phyloP scores from a whole-genome alignment of 23 tunicate genomes.

The Corella eumyota region DNA sequence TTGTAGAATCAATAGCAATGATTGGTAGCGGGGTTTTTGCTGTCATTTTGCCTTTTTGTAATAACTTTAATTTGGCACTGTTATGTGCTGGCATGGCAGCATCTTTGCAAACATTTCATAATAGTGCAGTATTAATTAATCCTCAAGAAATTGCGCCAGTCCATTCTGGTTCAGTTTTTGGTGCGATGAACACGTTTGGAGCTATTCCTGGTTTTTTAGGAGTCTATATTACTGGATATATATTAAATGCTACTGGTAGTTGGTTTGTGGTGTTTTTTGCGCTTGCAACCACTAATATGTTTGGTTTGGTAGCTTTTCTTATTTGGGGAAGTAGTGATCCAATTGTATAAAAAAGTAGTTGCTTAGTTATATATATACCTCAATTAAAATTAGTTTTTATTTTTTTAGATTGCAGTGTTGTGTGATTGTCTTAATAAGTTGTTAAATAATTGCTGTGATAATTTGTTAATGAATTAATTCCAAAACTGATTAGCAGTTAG shows the following conservation, averaged over 20 bases:
- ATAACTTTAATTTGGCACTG: constrained; percentile 37
- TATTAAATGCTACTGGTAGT: constrained; percentile 49
- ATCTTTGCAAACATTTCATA: constrained; percentile 75
- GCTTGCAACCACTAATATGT: constrained; percentile 38
- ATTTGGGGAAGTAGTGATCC: constrained; percentile 67
- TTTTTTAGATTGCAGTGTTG: too few relatives aligned
- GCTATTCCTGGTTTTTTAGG: constrained; percentile 78
- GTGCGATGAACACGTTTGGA: constrained; percentile 78
- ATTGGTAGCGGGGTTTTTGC: constrained; percentile 48
- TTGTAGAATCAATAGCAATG: constrained; percentile 60
- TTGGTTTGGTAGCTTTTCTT: constrained; percentile 41
- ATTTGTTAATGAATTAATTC: too few relatives aligned
- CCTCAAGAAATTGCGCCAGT: constrained; percentile 89
- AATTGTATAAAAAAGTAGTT: constrained; percentile 14
- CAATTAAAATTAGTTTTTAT: too few relatives aligned
- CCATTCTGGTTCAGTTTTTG: constrained; percentile 92
- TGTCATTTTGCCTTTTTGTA: constrained; percentile 57
- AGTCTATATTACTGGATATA: constrained; percentile 75
- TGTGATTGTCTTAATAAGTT: too few relatives aligned
- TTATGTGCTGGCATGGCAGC: constrained; percentile 60
- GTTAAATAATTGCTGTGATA: too few relatives aligned
- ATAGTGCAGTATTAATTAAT: constrained; percentile 72
- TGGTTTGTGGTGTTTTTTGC: constrained; percentile 60
- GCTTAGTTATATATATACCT: too few relatives aligned
- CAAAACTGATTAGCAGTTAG: too few relatives aligned